Percentiles rank a stretch among this genome's conserved stretches.
Conservation (phyloP, 2,797 vertebrate genomes). For the Phataginus tetradactyla region DNA sequence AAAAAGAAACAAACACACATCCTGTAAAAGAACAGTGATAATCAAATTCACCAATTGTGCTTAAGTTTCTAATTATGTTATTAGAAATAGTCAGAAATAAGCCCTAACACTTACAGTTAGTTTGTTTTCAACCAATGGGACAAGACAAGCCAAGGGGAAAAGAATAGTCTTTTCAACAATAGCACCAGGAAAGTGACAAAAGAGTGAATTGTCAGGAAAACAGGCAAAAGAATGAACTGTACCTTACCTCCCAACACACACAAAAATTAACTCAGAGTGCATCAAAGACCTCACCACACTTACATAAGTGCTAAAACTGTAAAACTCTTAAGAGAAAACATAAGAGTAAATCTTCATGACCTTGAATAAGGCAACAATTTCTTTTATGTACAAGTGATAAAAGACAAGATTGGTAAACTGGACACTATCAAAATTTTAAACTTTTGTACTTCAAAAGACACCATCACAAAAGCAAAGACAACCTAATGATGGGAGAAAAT, state of each 20-base stretch:
- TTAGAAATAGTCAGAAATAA: conserved; percentile 32
- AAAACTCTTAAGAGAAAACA: neutral
- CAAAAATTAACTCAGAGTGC: neutral
- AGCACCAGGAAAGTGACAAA: neutral
- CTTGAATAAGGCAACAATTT: neutral
- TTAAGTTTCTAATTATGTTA: neutral
- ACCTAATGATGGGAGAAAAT: neutral
- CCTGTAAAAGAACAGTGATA: neutral
- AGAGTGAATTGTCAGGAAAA: neutral
- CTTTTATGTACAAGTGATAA: neutral
- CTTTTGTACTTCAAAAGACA: neutral
- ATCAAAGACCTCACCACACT: neutral
- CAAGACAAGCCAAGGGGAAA: neutral
- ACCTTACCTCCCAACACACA: neutral
- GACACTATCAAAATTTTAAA: neutral
- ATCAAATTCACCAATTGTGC: neutral
- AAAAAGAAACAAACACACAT: neutral
- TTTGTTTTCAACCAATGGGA: conserved; percentile 11
- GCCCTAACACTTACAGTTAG: neutral
- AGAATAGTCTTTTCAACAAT: neutral
- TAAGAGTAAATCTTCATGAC: neutral
- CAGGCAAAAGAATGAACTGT: neutral
- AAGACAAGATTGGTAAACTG: neutral
- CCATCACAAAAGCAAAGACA: neutral
- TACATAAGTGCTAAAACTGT: neutral